Conservation (phyloP, 1,140 invertebrate species). For the Mycetomoellerius zeteki region DNA sequence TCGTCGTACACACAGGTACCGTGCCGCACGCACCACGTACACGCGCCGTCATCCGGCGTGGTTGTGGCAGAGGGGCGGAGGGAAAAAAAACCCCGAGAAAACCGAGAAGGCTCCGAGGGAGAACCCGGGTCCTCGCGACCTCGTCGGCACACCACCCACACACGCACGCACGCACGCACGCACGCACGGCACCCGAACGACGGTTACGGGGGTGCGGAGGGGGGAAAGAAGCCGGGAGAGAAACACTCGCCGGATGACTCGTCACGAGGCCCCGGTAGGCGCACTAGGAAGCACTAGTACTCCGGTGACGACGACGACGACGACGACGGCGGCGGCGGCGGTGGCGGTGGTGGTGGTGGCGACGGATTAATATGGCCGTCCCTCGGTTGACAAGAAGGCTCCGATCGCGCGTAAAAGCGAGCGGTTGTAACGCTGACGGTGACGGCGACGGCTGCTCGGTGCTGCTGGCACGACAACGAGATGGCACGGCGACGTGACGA, state of each 20-base stretch:
- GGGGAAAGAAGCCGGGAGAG: not conserved
- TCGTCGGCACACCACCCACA: not conserved
- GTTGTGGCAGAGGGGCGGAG: conserved; percentile 17
- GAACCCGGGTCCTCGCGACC: not conserved
- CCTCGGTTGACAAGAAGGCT: conserved; percentile 80
- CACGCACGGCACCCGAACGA: conserved; percentile 29
- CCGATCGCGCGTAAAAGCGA: conserved; percentile 68
- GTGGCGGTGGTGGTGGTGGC: conserved; percentile 57
- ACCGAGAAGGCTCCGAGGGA: not conserved
- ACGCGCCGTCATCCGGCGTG: conserved; percentile 70
- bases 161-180: not conserved
- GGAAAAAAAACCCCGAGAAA: not conserved
- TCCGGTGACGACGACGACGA: not conserved
- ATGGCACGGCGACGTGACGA: conserved; percentile 54
- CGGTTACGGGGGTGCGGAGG: not conserved
- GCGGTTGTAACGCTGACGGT: not conserved
- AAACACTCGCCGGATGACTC: conserved; percentile 6
- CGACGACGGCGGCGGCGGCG: not conserved
- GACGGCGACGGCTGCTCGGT: conserved; percentile 15
- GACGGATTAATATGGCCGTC: conserved; percentile 84
- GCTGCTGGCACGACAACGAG: not conserved
- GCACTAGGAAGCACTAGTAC: conserved; percentile 26
- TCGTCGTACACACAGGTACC: conserved; percentile 65
- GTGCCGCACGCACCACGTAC: conserved; percentile 66
- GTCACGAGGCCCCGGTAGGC: not conserved